These are phyloP conservation scores for Dicranocentrus wangi DNA, from an alignment of 2,888 invertebrate genomes.

Conservation along the genomic window DNA sequence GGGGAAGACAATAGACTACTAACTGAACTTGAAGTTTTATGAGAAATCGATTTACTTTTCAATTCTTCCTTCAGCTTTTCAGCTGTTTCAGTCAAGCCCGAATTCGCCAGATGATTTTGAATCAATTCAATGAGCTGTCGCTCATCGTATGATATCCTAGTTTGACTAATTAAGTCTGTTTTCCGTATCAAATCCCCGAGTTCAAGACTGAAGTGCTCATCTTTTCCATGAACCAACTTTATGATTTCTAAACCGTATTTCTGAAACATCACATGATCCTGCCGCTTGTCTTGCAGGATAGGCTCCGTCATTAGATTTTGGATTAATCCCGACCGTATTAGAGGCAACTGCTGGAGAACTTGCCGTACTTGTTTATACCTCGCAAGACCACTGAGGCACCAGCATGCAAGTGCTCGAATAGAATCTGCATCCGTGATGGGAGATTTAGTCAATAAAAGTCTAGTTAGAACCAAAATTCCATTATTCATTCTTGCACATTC, in stretches of 20 bases:
- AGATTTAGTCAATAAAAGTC: slow-evolving; percentile 75
- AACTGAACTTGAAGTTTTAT: slow-evolving; percentile 71
- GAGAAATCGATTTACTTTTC: slow-evolving; percentile 72
- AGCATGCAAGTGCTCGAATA: slow-evolving; percentile 93
- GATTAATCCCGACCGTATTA: slow-evolving; percentile 74
- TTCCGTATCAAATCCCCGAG: slow-evolving; percentile 82
- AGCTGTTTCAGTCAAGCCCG: slow-evolving; percentile 85
- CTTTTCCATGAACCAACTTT: slow-evolving; percentile 92
- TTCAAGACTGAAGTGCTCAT: slow-evolving; percentile 74
- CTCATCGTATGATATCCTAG: slow-evolving; percentile 95
- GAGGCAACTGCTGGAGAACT: slow-evolving; percentile 69
- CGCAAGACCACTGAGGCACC: slow-evolving; percentile 93
- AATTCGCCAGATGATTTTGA: slow-evolving; percentile 86
- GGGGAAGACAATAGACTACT: slow-evolving; percentile 57
- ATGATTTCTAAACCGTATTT: slow-evolving; percentile 92
- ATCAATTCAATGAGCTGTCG: slow-evolving; percentile 93
- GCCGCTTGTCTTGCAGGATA: slow-evolving; percentile 94
- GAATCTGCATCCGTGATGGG: slow-evolving; percentile 98
- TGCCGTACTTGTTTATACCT: slow-evolving; percentile 80
- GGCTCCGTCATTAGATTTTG: slow-evolving; percentile 94
- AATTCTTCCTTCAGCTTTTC: slow-evolving; percentile 85
- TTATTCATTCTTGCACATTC: slow-evolving; percentile 94
- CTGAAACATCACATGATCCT: slow-evolving; percentile 96
- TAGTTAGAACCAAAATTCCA: slow-evolving; percentile 88
- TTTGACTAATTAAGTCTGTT: slow-evolving; percentile 80